phyloP scores from a whole-genome alignment of 2,113 vertebrate genomes.

The Cyanoderma ruficeps region DNA sequence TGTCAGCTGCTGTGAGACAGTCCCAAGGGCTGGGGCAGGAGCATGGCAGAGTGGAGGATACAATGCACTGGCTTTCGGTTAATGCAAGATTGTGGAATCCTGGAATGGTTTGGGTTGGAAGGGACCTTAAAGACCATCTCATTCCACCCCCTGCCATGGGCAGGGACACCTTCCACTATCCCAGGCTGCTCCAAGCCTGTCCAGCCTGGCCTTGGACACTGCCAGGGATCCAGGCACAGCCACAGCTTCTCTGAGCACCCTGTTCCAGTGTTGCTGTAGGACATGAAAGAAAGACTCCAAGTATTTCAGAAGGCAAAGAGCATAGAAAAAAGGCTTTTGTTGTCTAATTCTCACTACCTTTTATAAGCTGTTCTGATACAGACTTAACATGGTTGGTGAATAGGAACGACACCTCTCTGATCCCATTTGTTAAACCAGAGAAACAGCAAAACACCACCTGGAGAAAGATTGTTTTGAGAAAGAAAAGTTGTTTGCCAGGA shows the following conservation, averaged over 20 bases:
- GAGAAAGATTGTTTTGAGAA: too few relatives aligned
- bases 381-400: too few relatives aligned
- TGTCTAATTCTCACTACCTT: too few relatives aligned
- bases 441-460: too few relatives aligned
- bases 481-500: too few relatives aligned
- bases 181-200: rapidly evolving
- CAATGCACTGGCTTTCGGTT: not conserved
- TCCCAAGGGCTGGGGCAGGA: not conserved
- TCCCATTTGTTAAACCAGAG: too few relatives aligned
- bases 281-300: too few relatives aligned
- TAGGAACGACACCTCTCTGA: too few relatives aligned
- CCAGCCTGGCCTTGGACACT: not conserved
- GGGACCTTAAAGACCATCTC: not conserved
- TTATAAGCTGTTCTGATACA: too few relatives aligned
- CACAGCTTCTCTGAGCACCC: not conserved
- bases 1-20: not conserved
- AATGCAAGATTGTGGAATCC: not conserved
- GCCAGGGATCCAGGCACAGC: not conserved
- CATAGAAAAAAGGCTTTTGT: too few relatives aligned
- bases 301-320: too few relatives aligned
- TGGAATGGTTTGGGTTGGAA: not conserved
- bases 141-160: not conserved
- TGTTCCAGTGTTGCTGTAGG: too few relatives aligned
- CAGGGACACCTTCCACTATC: not conserved
- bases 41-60: not conserved